Base-by-base conservation (phyloP, 1,140 invertebrate species). In the Musca domestica region DNA sequence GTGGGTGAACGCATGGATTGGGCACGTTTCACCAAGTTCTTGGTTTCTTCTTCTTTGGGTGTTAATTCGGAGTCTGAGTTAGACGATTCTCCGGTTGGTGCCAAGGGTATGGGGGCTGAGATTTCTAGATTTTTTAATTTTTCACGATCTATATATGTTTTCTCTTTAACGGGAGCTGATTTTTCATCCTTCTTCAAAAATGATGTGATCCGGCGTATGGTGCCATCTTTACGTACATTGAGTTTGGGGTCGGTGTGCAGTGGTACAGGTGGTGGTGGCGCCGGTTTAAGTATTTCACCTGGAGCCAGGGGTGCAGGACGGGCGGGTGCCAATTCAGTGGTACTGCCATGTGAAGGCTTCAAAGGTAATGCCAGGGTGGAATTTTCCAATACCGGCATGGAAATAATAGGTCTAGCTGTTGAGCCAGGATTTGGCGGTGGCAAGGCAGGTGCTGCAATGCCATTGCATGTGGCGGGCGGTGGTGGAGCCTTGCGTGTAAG, bases 311-410 rank as follows among this genome's bases (percentile, higher is more conserved):
- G 88, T 1, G 86, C 87, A n/a, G 83, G 80, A 75, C 85, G 83
- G 9, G 84, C 72, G 2, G 86, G 87, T 1, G 86, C 82, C 30
- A 61, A 12, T 25, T 54, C 63, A 2, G 34, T 7, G 10, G 34
- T 41, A 30, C 30, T 48, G 49, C 46, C 63, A 2, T 47, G 22
- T 3, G 47, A 3, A 2, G 85, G 86, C 51, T 88, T 86, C 67
- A 92, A 89, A 70, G 91, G 89, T 0, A 90, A 91, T 1, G 90
- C 89, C 69, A 90, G 89, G 0, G 92, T 93, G 0, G 92, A 93
- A 2, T 88, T 88, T 72, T 92, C 90, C 17, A 94, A 78, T 23
- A 92, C 90, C 0, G 92, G 92, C 68, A 88, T 89, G 20, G 91
- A 92, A 67, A 94, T 94, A 12, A 92, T 83, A 0, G 91, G 91